Conservation (phyloP, 2,888 invertebrate genomes). For the Notocelia uddmanniana region DNA sequence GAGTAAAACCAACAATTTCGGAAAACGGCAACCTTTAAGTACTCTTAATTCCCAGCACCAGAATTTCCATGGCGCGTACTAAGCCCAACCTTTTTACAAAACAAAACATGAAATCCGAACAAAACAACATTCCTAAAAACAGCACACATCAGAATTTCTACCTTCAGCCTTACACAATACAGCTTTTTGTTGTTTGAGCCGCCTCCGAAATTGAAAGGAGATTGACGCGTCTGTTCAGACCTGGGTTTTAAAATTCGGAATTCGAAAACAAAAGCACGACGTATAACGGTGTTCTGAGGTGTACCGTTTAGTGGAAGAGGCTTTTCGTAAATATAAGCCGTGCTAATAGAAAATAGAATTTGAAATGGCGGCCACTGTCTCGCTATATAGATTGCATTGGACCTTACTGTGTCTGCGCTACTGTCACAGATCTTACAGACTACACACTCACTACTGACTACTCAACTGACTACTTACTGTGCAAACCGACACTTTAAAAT, state of each 20-base stretch:
- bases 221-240: slow-evolving; percentile 34
- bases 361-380: too few relatives aligned
- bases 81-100: slow-evolving; percentile 6
- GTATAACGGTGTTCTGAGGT: slow-evolving; percentile 5
- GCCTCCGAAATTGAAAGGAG: slow-evolving; percentile 29
- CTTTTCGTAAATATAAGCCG: neutral
- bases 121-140: slow-evolving; percentile 10
- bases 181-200: slow-evolving; percentile 15
- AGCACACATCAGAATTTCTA: slow-evolving; percentile 5
- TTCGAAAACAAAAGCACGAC: slow-evolving; percentile 30
- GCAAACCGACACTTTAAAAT: too few relatives aligned
- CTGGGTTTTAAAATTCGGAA: slow-evolving; percentile 26
- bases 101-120: neutral
- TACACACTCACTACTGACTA: too few relatives aligned
- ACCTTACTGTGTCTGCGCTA: too few relatives aligned
- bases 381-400: too few relatives aligned
- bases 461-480: too few relatives aligned
- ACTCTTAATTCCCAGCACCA: neutral
- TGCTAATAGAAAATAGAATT: too few relatives aligned
- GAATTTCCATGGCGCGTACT: neutral
- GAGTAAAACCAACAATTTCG: neutral
- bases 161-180: slow-evolving; percentile 12
- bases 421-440: too few relatives aligned
- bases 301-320: neutral
- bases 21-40: neutral